A percentile compares a stretch with the other conserved stretches of the same genome.
Conservation (phyloP, 1,140 invertebrate genomes). For the Nomia melanderi region DNA sequence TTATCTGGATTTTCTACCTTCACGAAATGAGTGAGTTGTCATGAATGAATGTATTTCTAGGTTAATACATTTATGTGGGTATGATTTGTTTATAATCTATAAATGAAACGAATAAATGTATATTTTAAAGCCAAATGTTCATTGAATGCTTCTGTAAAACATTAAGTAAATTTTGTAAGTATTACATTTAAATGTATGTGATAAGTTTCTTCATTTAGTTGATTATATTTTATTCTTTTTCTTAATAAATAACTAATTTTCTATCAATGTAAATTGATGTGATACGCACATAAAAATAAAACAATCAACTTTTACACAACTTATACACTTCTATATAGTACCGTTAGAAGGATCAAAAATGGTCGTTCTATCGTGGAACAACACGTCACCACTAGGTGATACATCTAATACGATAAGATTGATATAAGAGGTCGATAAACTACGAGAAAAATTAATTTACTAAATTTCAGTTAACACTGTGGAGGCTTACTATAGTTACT, state of each 20-base stretch:
- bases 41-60: slow-evolving; percentile 54
- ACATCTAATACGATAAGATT: slow-evolving; percentile 30
- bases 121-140: slow-evolving; percentile 57
- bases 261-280: too few relatives aligned
- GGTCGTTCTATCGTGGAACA: slow-evolving; percentile 21
- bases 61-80: slow-evolving; percentile 56
- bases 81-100: slow-evolving; percentile 61
- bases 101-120: slow-evolving; percentile 67
- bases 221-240: background rate
- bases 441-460: slow-evolving; percentile 4
- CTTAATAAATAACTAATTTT: background rate
- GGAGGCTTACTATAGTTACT: background rate
- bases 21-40: slow-evolving; percentile 15
- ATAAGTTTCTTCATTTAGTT: too few relatives aligned
- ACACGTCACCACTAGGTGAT: slow-evolving; percentile 55
- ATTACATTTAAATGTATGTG: background rate
- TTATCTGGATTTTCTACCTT: slow-evolving; percentile 50
- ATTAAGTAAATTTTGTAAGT: background rate
- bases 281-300: too few relatives aligned
- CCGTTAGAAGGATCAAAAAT: slow-evolving; percentile 42
- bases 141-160: background rate
- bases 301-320: too few relatives aligned
- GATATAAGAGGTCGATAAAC: slow-evolving; percentile 34
- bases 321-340: too few relatives aligned
- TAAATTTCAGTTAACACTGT: background rate